Base-by-base conservation (phyloP, 1,140 invertebrate species). In the Drosophila sp. region DNA sequence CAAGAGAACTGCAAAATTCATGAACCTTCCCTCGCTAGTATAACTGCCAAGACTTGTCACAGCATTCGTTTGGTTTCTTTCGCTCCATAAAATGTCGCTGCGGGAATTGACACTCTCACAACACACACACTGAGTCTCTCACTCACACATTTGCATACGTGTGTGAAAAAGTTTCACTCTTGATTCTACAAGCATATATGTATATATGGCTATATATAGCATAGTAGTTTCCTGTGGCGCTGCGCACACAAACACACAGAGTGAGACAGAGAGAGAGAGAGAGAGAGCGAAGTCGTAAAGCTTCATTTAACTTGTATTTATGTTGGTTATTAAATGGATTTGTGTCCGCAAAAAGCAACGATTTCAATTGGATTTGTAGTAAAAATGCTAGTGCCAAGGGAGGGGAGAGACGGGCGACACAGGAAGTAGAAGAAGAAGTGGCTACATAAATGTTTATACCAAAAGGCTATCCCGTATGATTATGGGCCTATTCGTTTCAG, bases 301-400 rank as follows among this genome's bases (percentile, higher is more conserved):
- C 84, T 82, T 65, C 84, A 74, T 80, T 79, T 62, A 74, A 73
- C 44, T 50, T 74, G 84, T 84, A 87, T 87, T 87, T 87, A 87
- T 87, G 83, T 84, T 70, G 83, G 84, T 89, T 87, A 87, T 87
- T 87, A 87, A 87, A 89, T 87, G 84, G 83, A 87, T 87, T 89
- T 80, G 29, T 60, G 65, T 80, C 50, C 72, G 58, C 79, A 66
- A 62, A 75, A 83, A 69, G 73, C 69, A 76, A 74, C 70, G 84
- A 80, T 87, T 87, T 80, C 83, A 89, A 89, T 87, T 87, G 83
- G 76, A 89, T 89, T 87, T 87, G 66, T 67, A 66, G 71, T 64
- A 62, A 67, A 38, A 63, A 77, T 79, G 70, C 74, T 72, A 72
- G 63, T 72, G 72, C 3, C 3, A 41, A 50, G 27, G 23, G 25